Evolutionary conservation across 2,797 vertebrate genomes (phyloP).

Genomic region (Calcarius lapponicus): DNA sequence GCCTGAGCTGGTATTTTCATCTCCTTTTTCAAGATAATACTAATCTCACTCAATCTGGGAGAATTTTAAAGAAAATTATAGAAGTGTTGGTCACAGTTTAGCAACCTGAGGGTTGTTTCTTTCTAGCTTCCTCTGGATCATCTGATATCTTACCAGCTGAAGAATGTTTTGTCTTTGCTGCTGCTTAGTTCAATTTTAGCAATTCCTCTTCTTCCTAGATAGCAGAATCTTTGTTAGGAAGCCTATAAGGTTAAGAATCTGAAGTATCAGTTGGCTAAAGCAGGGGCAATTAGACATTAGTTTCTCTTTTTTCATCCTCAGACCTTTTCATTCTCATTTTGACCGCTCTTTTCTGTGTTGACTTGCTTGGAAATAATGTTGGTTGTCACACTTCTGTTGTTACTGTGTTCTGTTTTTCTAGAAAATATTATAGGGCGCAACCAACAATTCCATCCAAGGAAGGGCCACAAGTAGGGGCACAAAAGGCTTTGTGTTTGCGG

Average conservation of each 20-base stretch:
- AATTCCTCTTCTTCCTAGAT: background rate
- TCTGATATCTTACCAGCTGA: background rate
- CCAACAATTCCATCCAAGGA: background rate
- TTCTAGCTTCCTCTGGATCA: background rate
- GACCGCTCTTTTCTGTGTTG: background rate
- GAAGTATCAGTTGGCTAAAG: constrained; percentile 12
- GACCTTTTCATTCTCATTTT: background rate
- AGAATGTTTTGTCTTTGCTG: background rate
- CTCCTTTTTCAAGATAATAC: background rate
- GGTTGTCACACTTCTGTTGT: background rate
- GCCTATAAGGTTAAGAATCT: background rate
- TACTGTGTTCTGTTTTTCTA: background rate
- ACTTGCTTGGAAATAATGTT: background rate
- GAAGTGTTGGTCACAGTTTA: background rate
- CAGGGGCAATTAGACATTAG: background rate
- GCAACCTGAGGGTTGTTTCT: background rate
- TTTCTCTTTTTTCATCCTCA: background rate
- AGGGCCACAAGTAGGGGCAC: background rate
- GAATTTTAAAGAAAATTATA: background rate
- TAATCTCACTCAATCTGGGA: background rate
- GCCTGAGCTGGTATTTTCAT: background rate
- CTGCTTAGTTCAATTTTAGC: constrained; percentile 10
- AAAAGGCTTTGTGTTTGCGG: background rate
- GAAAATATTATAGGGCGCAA: background rate
- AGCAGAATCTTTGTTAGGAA: background rate